Evolutionary conservation across 1,140 invertebrate species (phyloP).

Genomic region (Polypedilum pembai): DNA sequence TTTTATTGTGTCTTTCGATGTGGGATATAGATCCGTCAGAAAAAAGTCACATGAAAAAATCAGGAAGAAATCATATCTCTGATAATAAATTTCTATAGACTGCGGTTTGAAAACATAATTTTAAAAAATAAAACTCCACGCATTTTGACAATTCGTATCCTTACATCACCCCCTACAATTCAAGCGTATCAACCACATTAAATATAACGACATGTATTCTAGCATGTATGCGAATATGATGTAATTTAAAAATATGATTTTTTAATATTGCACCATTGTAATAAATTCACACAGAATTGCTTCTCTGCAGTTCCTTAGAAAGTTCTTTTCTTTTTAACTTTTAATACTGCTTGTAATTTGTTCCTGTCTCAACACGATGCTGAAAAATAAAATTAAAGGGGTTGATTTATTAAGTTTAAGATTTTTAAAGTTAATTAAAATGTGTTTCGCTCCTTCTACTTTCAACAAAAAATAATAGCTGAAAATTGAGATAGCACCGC

Average conservation of each 20-base stretch:
- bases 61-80: background rate
- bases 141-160: background rate
- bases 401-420: background rate
- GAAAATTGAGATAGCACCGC: slow-evolving; percentile 4
- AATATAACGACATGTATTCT: slow-evolving; percentile 11
- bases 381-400: background rate
- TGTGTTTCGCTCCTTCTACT: background rate
- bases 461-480: background rate
- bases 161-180: slow-evolving; percentile 5
- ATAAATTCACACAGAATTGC: too few species aligned
- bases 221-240: background rate
- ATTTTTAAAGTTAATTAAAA: slow-evolving; percentile 20
- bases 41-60: slow-evolving; percentile 16
- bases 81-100: background rate
- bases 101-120: slow-evolving; percentile 9
- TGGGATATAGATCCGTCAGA: background rate
- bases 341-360: background rate
- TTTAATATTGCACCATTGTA: background rate
- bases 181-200: slow-evolving; percentile 16
- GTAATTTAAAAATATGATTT: slow-evolving; percentile 23
- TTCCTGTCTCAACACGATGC: background rate
- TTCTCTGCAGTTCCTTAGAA: too few species aligned
- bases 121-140: slow-evolving; percentile 15
- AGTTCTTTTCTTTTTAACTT: background rate
- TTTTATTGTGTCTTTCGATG: background rate